phyloP scores from a whole-genome alignment of 2,888 invertebrate species.

The Polyploca ridens region DNA sequence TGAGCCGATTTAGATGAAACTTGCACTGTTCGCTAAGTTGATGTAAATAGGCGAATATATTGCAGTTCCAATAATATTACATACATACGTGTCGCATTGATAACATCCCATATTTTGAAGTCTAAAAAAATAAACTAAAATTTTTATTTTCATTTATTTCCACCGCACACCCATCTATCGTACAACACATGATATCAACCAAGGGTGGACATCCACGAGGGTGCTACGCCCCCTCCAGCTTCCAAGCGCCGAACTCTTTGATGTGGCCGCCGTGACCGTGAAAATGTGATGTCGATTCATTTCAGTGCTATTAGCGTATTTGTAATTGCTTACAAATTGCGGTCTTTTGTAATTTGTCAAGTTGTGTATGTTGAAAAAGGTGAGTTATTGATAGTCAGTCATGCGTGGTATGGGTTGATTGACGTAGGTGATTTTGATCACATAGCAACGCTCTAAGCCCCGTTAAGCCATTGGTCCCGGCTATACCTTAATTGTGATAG shows the following conservation, averaged over 20 bases:
- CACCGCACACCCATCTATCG: slow-evolving; percentile 36
- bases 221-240: slow-evolving; percentile 36
- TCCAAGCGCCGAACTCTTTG: slow-evolving; percentile 68
- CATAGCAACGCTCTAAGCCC: too few relatives aligned
- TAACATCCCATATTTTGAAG: too few relatives aligned
- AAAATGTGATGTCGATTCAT: slow-evolving; percentile 75
- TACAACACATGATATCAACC: slow-evolving; percentile 20
- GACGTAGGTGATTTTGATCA: too few relatives aligned
- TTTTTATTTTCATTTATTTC: neutral
- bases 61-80: too few relatives aligned
- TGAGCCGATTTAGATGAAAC: too few relatives aligned
- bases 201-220: slow-evolving; percentile 60
- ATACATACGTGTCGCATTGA: too few relatives aligned
- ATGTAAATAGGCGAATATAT: too few relatives aligned
- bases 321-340: slow-evolving; percentile 62
- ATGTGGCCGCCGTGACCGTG: slow-evolving; percentile 80
- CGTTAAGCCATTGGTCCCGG: too few relatives aligned
- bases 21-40: too few relatives aligned
- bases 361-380: neutral
- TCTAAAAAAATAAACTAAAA: too few relatives aligned
- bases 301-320: slow-evolving; percentile 67
- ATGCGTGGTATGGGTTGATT: slow-evolving; percentile 10
- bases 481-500: too few relatives aligned
- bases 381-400: neutral
- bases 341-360: slow-evolving; percentile 36